These are phyloP conservation scores for Tetragonula carbonaria DNA, from an alignment of 2,888 invertebrate genomes.

Conservation along the genomic window DNA sequence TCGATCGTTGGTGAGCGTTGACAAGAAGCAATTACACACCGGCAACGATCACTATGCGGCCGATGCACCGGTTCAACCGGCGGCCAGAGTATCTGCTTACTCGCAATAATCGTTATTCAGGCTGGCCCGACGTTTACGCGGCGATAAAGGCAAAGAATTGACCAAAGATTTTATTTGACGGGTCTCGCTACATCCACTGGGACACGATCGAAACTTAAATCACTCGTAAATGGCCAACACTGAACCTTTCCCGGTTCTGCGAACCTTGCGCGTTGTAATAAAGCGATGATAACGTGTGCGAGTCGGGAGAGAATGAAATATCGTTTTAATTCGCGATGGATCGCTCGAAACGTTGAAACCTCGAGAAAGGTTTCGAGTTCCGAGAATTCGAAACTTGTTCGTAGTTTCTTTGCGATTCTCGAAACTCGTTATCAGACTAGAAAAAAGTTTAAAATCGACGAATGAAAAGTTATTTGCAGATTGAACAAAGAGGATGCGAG, in stretches of 20 bases:
- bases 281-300: constrained; percentile 15
- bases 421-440: no score
- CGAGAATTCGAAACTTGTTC: no score
- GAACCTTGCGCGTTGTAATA: constrained; percentile 2
- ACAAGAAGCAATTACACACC: constrained; percentile 41
- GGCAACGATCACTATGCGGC: constrained; percentile 24
- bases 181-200: background rate
- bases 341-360: no score
- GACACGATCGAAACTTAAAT: constrained; percentile 25
- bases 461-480: no score
- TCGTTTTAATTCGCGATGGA: constrained; percentile 7
- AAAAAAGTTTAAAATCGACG: no score
- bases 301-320: background rate
- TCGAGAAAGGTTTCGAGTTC: no score
- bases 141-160: constrained; percentile 31
- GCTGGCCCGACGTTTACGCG: constrained; percentile 25
- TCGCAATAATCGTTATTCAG: constrained; percentile 43
- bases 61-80: constrained; percentile 4
- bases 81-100: constrained; percentile 28
- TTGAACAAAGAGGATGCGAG: no score
- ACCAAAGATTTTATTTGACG: constrained; percentile 35
- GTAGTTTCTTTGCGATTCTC: no score
- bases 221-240: constrained; percentile 12
- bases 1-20: constrained; percentile 20
- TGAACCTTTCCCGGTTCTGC: constrained; percentile 16